Evolutionary conservation across 1,140 invertebrate genomes (phyloP), one percentile per base, ranked within the genome.

Genomic region (Conus betulinus): DNA sequence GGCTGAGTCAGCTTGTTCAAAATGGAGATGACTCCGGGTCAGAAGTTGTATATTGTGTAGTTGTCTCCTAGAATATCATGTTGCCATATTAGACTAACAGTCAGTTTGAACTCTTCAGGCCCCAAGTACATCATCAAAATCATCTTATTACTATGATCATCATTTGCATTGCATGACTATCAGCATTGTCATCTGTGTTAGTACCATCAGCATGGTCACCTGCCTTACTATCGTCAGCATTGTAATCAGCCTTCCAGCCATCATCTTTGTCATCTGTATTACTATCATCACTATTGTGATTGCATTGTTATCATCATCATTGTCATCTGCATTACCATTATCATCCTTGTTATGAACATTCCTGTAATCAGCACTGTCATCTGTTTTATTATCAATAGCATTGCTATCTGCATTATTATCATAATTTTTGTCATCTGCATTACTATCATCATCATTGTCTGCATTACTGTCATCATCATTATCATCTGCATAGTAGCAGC

Each of bases 301-400:
- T 13, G 10, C 51, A 79, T 79, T n/a, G 23, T 79, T n/a, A 79
- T 79, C 78, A 79, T 79, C 51, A 79, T 79, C 51, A 79, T n/a
- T n/a, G 23, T 79, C 51, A 79, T 79, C 51, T 13, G 10, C 51
- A 79, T 79, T n/a, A 79, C 23, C 51, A 79, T 79, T n/a, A 79
- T 79, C 51, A 79, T 79, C 51, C 10, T 79, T n/a, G 23, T 79
- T n/a, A 79, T 79, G 10, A 79, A 13, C 60, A 63, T 63, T 20
- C 10, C 17, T 20, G 4, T 63, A 11, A 20, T 63, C 60, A 63
- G 10, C 60, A 79, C 11, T n/a, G 23, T 79, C 51, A 79, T 79
- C 51, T 13, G 10, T n/a, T 13, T 52, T 27, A 83, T 88, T 52
- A 11, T 57, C 25, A 78, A n/a, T 5, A 85, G 55, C 88, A 78